A percentile compares a stretch with the other conserved stretches of the same genome.
These are phyloP conservation scores for Datnioides undecimradiatus DNA, from an alignment of 2,113 vertebrate genomes.

Conservation along the genomic window DNA sequence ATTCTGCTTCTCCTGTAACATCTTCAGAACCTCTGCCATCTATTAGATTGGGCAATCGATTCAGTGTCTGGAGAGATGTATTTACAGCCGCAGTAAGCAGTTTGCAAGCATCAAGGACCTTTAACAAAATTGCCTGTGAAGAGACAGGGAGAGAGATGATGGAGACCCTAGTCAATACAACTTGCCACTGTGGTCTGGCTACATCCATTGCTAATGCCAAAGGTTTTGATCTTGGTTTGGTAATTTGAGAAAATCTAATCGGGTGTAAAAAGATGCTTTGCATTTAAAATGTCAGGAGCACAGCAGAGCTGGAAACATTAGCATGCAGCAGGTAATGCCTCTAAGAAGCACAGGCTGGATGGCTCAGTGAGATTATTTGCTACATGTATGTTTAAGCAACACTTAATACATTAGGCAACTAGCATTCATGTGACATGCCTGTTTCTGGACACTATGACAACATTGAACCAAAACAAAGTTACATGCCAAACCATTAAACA, in stretches of 20 bases:
- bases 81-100: slow-evolving; percentile 78
- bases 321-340: slow-evolving; percentile 8
- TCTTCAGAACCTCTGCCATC: slow-evolving; percentile 71
- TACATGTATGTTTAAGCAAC: not conserved
- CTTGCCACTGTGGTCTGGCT: slow-evolving; percentile 47
- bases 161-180: slow-evolving; percentile 63
- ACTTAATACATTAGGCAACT: not conserved
- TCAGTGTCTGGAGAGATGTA: slow-evolving; percentile 72
- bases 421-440: not conserved
- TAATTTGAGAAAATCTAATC: slow-evolving; percentile 69
- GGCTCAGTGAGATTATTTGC: not conserved
- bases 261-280: slow-evolving; percentile 34
- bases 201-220: slow-evolving; percentile 68
- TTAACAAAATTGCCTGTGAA: slow-evolving; percentile 81
- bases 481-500: no score
- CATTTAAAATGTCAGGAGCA: slow-evolving; percentile 50
- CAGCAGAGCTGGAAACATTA: slow-evolving; percentile 28
- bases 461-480: no score
- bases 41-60: slow-evolving; percentile 79
- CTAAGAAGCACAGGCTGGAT: not conserved
- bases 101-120: slow-evolving; percentile 74
- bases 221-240: slow-evolving; percentile 69
- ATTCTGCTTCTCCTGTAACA: slow-evolving; percentile 54
- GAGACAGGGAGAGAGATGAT: slow-evolving; percentile 61
- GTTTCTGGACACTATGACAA: no score